Evolutionary conservation across 1,140 invertebrate species (phyloP).

Genomic region (Drosophila takahashii): DNA sequence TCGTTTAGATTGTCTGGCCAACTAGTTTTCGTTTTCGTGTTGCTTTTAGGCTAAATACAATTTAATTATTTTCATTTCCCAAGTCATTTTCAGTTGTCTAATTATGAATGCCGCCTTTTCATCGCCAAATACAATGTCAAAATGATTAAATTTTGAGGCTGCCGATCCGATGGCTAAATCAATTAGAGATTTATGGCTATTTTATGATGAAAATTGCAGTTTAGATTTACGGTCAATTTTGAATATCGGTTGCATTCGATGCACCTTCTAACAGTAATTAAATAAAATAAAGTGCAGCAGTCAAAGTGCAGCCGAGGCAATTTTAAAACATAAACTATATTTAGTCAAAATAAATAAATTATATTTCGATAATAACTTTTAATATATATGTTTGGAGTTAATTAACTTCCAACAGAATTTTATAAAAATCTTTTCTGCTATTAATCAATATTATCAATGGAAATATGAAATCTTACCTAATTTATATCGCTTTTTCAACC

Average conservation of each 20-base stretch:
- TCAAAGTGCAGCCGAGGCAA: background rate
- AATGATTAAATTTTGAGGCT: conserved; percentile 30
- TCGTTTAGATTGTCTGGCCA: conserved; percentile 25
- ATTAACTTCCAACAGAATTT: background rate
- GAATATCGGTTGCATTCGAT: background rate
- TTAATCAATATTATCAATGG: no score
- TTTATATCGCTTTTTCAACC: background rate
- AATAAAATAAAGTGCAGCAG: no score
- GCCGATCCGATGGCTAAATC: conserved; percentile 55
- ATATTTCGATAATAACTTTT: background rate
- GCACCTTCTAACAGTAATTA: no score
- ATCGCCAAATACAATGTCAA: conserved; percentile 20
- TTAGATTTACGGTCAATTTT: conserved; percentile 15
- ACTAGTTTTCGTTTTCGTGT: conserved; percentile 29
- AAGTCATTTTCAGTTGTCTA: conserved; percentile 25
- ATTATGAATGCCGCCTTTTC: conserved; percentile 45
- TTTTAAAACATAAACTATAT: background rate
- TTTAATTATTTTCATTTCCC: conserved; percentile 43
- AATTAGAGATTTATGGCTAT: conserved; percentile 58
- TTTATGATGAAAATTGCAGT: conserved; percentile 20
- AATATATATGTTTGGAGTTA: background rate
- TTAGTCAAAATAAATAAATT: background rate
- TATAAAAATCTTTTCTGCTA: background rate
- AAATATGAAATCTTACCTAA: background rate
- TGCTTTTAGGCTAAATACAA: conserved; percentile 44